phyloP scores from a whole-genome alignment of 2,113 vertebrate genomes.

The Thalassarche chlororhynchos region DNA sequence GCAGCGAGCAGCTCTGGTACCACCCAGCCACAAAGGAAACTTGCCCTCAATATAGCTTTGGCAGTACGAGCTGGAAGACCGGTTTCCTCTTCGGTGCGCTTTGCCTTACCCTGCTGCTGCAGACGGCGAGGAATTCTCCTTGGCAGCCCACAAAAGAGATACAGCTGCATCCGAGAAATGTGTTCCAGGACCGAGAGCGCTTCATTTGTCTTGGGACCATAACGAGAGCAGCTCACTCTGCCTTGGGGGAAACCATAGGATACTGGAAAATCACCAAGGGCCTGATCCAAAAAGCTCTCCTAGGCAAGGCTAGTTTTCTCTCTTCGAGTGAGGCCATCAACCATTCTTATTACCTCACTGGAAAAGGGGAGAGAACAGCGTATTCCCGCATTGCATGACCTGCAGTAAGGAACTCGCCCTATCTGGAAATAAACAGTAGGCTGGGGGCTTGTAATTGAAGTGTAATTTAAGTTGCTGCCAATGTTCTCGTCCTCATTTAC shows the following conservation, averaged over 20 bases:
- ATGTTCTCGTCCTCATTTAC: background rate
- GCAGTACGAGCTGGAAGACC: background rate
- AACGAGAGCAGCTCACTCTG: background rate
- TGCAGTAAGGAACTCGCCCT: background rate
- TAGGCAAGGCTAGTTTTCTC: background rate
- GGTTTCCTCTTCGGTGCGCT: background rate
- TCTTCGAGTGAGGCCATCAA: background rate
- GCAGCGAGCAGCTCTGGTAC: background rate
- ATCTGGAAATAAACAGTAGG: background rate
- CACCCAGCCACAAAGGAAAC: background rate
- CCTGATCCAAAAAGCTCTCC: background rate
- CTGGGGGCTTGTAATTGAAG: background rate
- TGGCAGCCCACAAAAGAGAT: background rate
- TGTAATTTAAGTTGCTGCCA: background rate
- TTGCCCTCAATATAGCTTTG: background rate
- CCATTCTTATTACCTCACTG: background rate
- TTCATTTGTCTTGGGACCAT: background rate
- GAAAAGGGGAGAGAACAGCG: background rate
- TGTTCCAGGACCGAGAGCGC: background rate
- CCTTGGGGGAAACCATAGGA: background rate
- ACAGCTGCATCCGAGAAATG: background rate
- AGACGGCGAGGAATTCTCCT: constrained; percentile 22
- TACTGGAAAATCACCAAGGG: background rate
- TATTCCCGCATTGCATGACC: background rate
- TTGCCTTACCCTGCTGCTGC: background rate